Evolutionary conservation across 2,113 vertebrate species (phyloP).

Genomic region (Channa maculata): DNA sequence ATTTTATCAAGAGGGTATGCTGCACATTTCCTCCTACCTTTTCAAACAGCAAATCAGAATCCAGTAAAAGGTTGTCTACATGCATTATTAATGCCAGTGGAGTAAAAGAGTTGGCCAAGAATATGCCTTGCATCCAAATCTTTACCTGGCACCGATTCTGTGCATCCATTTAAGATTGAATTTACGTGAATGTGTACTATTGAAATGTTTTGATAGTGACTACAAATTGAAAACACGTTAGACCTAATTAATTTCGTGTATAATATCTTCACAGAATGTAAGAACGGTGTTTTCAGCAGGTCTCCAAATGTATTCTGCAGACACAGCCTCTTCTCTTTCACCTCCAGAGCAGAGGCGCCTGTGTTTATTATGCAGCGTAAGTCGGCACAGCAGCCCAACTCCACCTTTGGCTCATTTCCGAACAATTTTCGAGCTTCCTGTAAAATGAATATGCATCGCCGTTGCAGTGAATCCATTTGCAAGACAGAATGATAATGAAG

Average conservation of each 20-base stretch:
- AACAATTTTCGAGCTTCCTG: constrained; percentile 79
- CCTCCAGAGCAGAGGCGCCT: constrained; percentile 47
- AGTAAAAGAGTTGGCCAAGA: constrained; percentile 52
- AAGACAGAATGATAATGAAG: constrained; percentile 82
- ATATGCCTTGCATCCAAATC: constrained; percentile 41
- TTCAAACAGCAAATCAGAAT: constrained; percentile 74
- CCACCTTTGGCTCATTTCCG: constrained; percentile 78
- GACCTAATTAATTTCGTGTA: too few species aligned
- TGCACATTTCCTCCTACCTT: constrained; percentile 64
- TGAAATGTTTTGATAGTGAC: not conserved
- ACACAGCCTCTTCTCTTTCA: constrained; percentile 41
- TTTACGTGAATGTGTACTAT: not conserved
- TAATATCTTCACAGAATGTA: constrained; percentile 3
- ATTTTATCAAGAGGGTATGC: constrained; percentile 47
- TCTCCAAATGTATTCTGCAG: constrained; percentile 28
- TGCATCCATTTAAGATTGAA: not conserved
- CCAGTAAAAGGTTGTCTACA: constrained; percentile 66
- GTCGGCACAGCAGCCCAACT: constrained; percentile 56
- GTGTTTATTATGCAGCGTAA: constrained; percentile 62
- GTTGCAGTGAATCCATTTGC: constrained; percentile 78
- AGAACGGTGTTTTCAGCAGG: constrained; percentile 14
- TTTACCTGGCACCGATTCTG: constrained; percentile 28
- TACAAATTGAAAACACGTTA: not conserved
- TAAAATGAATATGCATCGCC: constrained; percentile 83
- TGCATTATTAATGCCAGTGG: constrained; percentile 78